Base-by-base conservation (phyloP, 1,140 invertebrate species). In the Orchestia grillus region DNA sequence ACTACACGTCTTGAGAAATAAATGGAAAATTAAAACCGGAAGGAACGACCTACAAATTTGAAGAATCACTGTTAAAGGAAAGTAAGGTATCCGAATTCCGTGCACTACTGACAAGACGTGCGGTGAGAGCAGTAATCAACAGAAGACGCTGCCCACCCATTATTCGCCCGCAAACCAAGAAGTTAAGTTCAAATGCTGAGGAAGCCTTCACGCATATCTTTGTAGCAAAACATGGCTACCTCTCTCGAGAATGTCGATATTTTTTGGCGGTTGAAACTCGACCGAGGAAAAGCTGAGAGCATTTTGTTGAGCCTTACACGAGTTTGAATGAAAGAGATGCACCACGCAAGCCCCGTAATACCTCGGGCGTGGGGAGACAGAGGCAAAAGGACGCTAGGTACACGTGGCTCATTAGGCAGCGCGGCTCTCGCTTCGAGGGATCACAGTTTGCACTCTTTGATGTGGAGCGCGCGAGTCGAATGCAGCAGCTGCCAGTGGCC, bases 331-430 rank as follows among this genome's bases (percentile, higher is more conserved):
- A 77, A 77, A 28, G 62, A 15, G 28, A 15, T 77, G 62, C 62
- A 15, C 36, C 15, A 28, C 62, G 36, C 62, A 36, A 77, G 62
- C 62, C 62, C 11, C 11, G 62, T 36, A 8, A 36, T 77, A 77
- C 36, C 62, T 77, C 62, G 62, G 62, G 62, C 62, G 11, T 28
- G 3, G 15, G 3, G 62, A 15, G 62, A 36, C 62, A 90, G 11
- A 90, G 0, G 88, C 4, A 90, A 90, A 90, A 90, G 88, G 43
- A 44, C 43, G n/a, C 41, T 8, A 42, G 23, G 88, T 42, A 90
- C 88, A 90, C 16, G 88, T 43, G 15, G 88, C 88, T 90, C 88
- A 90, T 90, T 90, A 90, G 88, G 88, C 88, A 90, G 4, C 36
- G 36, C 87, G 62, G 62, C 11, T 8, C 62, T 15, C 28, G 62